These are phyloP conservation scores for Agrilus cyanescens DNA, from an alignment of 2,888 invertebrate genomes.

Conservation along the genomic window DNA sequence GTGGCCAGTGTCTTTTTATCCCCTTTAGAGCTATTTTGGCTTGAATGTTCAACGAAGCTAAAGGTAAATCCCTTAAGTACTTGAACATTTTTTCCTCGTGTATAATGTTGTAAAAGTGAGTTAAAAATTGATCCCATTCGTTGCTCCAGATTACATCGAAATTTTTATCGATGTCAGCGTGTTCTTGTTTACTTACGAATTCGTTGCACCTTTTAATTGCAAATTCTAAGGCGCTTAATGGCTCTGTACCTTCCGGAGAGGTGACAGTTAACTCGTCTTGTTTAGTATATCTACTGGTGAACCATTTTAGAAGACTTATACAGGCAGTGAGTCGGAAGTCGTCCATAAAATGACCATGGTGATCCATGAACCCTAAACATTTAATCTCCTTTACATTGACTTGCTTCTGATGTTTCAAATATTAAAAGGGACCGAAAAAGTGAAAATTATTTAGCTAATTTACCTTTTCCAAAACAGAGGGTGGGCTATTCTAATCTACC, in stretches of 20 bases:
- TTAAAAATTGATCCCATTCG: conserved; percentile 82
- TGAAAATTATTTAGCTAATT: too few relatives aligned
- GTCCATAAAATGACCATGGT: conserved; percentile 70
- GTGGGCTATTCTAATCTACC: too few relatives aligned
- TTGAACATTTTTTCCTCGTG: conserved; percentile 41
- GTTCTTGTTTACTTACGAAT: conserved; percentile 59
- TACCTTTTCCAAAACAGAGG: too few relatives aligned
- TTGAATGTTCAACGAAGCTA: conserved; percentile 29
- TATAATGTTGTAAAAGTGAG: conserved; percentile 55
- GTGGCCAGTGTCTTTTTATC: conserved; percentile 65
- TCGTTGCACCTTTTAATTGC: conserved; percentile 69
- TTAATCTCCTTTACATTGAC: not conserved
- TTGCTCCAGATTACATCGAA: conserved; percentile 58
- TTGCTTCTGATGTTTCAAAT: too few relatives aligned
- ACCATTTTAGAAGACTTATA: conserved; percentile 69
- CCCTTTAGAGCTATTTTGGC: conserved; percentile 51
- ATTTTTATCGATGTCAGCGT: conserved; percentile 62
- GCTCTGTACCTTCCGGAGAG: conserved; percentile 52
- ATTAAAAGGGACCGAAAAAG: too few relatives aligned
- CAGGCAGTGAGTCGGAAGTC: conserved; percentile 87
- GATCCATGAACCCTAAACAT: conserved; percentile 55
- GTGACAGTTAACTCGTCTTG: conserved; percentile 46
- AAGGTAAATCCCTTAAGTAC: conserved; percentile 17
- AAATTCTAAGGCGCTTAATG: conserved; percentile 66
- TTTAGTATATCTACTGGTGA: conserved; percentile 41